Evolutionary conservation across 1,140 invertebrate genomes (phyloP).

Genomic region (Muscidifurax raptorellus): DNA sequence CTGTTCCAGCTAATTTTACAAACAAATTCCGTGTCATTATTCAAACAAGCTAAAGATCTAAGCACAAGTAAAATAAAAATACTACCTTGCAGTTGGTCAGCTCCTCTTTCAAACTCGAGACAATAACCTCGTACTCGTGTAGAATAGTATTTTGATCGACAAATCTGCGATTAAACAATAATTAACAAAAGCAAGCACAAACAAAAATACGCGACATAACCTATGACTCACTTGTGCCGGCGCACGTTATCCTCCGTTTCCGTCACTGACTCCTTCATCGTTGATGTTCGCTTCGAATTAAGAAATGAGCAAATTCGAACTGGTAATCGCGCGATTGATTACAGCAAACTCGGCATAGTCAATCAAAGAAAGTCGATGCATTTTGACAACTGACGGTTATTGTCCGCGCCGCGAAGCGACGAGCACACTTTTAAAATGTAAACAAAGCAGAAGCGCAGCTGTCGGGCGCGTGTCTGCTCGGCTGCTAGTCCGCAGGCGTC

Average conservation of each 20-base stretch:
- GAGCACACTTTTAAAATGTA: neutral
- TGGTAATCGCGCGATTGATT: neutral
- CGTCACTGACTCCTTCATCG: slow-evolving; percentile 55
- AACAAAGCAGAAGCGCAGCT: neutral
- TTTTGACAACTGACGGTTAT: neutral
- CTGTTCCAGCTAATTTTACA: slow-evolving; percentile 65
- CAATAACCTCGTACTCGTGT: slow-evolving; percentile 60
- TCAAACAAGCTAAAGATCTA: neutral
- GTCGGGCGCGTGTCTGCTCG: no score
- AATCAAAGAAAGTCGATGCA: neutral
- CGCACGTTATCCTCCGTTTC: slow-evolving; percentile 45
- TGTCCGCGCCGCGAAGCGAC: neutral
- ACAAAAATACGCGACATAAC: slow-evolving; percentile 50
- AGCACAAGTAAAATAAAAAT: slow-evolving; percentile 33
- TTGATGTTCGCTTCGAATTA: slow-evolving; percentile 18
- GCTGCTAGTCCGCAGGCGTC: neutral
- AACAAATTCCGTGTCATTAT: slow-evolving; percentile 13
- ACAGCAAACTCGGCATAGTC: neutral
- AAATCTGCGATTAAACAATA: slow-evolving; percentile 35
- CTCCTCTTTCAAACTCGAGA: slow-evolving; percentile 64
- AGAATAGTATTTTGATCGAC: slow-evolving; percentile 56
- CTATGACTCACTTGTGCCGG: slow-evolving; percentile 58
- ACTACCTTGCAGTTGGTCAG: slow-evolving; percentile 68
- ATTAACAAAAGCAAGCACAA: slow-evolving; percentile 37
- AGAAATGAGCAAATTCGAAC: slow-evolving; percentile 3